Percentiles rank a stretch among this genome's conserved stretches.
Conservation (phyloP, 1,140 invertebrate genomes). For the Teleopsis dalmanni region DNA sequence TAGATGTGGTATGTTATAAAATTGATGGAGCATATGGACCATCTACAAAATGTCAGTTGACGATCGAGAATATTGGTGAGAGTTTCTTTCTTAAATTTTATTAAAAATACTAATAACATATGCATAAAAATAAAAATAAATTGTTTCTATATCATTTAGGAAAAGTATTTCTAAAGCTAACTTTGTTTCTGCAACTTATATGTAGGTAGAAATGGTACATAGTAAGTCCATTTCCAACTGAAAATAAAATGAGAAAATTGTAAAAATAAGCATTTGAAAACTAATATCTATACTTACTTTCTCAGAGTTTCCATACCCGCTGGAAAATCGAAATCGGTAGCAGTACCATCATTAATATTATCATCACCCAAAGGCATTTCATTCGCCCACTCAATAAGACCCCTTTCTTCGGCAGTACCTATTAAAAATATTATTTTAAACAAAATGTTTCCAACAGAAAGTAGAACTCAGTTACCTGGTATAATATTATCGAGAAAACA, state of each 20-base stretch:
- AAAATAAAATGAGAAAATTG: conserved; percentile 25
- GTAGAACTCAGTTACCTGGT: conserved; percentile 56
- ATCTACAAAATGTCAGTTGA: no score
- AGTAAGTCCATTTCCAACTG: conserved; percentile 60
- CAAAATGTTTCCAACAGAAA: neutral
- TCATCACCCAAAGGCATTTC: conserved; percentile 57
- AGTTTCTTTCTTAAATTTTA: no score
- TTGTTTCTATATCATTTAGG: no score
- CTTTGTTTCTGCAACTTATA: conserved; percentile 48
- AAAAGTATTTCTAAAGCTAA: no score
- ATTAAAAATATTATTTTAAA: conserved; percentile 5
- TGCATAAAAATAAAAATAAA: no score
- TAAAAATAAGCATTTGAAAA: neutral
- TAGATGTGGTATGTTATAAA: no score
- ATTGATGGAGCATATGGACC: no score
- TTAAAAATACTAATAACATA: no score
- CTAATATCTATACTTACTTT: conserved; percentile 41
- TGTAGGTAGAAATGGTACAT: conserved; percentile 62
- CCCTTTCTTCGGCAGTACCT: conserved; percentile 64
- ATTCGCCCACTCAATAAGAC: conserved; percentile 59
- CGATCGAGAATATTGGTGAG: no score
- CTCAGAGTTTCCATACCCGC: conserved; percentile 57
- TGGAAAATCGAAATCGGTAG: conserved; percentile 66
- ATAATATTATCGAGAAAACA: conserved; percentile 79
- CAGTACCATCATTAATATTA: conserved; percentile 43